Conservation (phyloP, 2,888 invertebrate species). For the Melanotus villosus region DNA sequence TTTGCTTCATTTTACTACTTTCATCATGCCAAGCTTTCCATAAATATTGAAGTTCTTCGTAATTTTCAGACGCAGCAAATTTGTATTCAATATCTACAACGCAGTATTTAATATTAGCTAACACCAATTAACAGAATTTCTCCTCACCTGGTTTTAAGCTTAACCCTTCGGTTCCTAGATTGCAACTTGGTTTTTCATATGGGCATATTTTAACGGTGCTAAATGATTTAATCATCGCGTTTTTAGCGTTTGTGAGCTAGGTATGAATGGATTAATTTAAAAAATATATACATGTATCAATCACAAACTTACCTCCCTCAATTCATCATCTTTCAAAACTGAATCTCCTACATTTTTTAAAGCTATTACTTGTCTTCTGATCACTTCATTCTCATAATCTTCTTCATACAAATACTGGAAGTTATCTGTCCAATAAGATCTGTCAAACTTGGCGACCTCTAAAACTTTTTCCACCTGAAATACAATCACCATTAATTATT, state of each 20-base stretch:
- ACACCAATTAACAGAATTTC: not conserved
- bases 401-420: slow-evolving; percentile 61
- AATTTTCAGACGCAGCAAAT: slow-evolving; percentile 70
- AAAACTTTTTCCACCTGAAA: slow-evolving; percentile 54
- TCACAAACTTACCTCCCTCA: slow-evolving; percentile 60
- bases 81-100: slow-evolving; percentile 64
- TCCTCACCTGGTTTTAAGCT: slow-evolving; percentile 64
- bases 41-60: slow-evolving; percentile 74
- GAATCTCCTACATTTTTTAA: slow-evolving; percentile 68
- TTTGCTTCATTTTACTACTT: slow-evolving; percentile 73
- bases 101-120: not conserved
- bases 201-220: slow-evolving; percentile 68
- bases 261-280: not conserved
- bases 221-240: slow-evolving; percentile 62
- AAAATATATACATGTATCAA: not conserved
- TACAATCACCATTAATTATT: not conserved
- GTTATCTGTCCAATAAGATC: slow-evolving; percentile 64
- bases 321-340: slow-evolving; percentile 63
- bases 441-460: slow-evolving; percentile 60
- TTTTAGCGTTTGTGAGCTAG: slow-evolving; percentile 55
- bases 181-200: slow-evolving; percentile 62
- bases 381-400: slow-evolving; percentile 63
- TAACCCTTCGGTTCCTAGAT: slow-evolving; percentile 58
- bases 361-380: slow-evolving; percentile 67
- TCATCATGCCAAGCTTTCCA: slow-evolving; percentile 79